Percentiles rank a stretch among this genome's conserved stretches.
These are phyloP conservation scores for Drosophila fulvimacula DNA, from an alignment of 2,888 invertebrate species.

Conservation along the genomic window DNA sequence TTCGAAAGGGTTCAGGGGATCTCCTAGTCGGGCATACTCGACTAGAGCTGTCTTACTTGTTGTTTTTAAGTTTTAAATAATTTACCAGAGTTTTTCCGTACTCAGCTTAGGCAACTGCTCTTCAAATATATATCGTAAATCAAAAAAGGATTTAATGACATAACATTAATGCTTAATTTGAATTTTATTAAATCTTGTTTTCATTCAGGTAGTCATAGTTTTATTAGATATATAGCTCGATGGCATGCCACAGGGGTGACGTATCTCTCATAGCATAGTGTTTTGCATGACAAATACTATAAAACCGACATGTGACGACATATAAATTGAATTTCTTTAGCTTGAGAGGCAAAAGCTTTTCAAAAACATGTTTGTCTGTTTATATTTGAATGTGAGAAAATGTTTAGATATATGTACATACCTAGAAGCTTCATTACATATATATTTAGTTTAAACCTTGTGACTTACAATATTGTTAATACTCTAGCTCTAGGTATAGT, in stretches of 20 bases:
- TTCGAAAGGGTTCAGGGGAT: too few relatives aligned
- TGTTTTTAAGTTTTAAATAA: too few relatives aligned
- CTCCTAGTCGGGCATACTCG: too few relatives aligned
- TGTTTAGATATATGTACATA: background rate
- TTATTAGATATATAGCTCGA: background rate
- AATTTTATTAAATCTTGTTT: background rate
- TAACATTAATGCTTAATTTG: background rate
- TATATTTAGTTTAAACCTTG: constrained; percentile 15
- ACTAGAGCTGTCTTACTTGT: too few relatives aligned
- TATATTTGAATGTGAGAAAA: constrained; percentile 6
- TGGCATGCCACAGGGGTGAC: background rate
- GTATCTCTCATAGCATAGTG: background rate
- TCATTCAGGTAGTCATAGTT: background rate
- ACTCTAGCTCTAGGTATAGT: background rate
- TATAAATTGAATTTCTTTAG: constrained; percentile 17
- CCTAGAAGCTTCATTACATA: background rate
- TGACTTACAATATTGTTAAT: constrained; percentile 13
- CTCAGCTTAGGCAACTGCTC: too few relatives aligned
- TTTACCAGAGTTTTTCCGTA: too few relatives aligned
- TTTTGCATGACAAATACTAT: constrained; percentile 39
- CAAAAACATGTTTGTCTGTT: background rate
- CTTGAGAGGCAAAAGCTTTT: constrained; percentile 9
- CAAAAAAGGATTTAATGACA: background rate
- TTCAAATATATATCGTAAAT: background rate
- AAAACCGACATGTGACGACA: constrained; percentile 54